Percentiles rank a stretch among this genome's conserved stretches.
Evolutionary conservation across 30 jellyfish, hydroid and myxozoan genomes (phyloP).

Genomic region (Hydra vulgaris): DNA sequence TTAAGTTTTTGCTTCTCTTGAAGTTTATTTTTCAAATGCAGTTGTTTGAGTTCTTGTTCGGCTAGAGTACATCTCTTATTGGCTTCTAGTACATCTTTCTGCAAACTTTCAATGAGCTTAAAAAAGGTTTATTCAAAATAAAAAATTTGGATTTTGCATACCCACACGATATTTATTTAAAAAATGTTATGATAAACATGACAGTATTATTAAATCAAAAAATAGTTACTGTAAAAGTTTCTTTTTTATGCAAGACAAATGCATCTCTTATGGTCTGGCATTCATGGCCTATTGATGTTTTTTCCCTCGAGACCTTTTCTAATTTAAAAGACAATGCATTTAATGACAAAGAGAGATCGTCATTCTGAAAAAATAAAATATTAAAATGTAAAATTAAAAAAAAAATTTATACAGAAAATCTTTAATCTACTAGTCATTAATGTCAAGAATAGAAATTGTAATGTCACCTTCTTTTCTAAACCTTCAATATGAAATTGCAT

Average conservation of each 20-base stretch:
- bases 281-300: neutral
- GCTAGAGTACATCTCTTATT: constrained; percentile 2
- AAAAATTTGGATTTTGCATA: too few species aligned
- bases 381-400: neutral
- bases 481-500: constrained; percentile 5
- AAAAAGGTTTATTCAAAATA: neutral
- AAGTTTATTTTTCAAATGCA: neutral
- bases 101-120: constrained; percentile 9
- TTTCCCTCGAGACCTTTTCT: neutral
- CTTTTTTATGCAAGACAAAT: neutral
- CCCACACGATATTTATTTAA: too few species aligned
- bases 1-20: constrained; percentile 20
- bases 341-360: neutral
- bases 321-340: neutral
- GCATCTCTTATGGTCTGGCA: neutral
- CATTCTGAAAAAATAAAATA: neutral
- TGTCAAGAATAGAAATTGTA: too few species aligned
- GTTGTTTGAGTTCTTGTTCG: constrained; percentile 24
- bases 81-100: constrained; percentile 16
- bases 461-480: constrained; percentile 10
- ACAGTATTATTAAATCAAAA: too few species aligned
- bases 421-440: too few species aligned
- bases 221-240: neutral
- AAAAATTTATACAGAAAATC: too few species aligned
- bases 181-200: too few species aligned